A percentile compares a stretch with the other conserved stretches of the same genome.
Evolutionary conservation across 2,797 vertebrate genomes (phyloP).

Genomic region (Coracias cyanogaster): DNA sequence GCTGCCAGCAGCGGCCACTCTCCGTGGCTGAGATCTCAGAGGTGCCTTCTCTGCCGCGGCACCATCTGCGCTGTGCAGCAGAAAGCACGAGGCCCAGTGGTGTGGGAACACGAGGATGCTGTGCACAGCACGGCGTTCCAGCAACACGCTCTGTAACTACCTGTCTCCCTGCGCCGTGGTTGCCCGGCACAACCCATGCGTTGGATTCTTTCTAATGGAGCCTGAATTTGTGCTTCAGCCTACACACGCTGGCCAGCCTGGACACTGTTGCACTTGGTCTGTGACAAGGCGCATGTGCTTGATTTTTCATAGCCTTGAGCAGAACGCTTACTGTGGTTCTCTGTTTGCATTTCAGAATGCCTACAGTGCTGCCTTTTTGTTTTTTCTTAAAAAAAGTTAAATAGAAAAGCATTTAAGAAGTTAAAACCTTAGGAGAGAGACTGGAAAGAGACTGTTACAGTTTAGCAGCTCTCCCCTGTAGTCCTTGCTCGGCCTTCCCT

Average conservation of each 20-base stretch:
- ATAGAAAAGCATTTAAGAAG: neutral
- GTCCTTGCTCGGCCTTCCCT: neutral
- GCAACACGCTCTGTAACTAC: neutral
- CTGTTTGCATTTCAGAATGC: neutral
- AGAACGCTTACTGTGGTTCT: neutral
- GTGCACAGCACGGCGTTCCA: accelerated
- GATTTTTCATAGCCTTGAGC: neutral
- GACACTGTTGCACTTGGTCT: neutral
- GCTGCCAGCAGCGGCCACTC: neutral
- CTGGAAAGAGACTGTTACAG: neutral
- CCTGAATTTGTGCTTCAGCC: no score
- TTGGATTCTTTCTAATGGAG: no score
- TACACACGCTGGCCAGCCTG: neutral
- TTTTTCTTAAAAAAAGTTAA: neutral
- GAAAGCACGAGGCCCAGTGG: neutral
- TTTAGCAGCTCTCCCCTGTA: neutral
- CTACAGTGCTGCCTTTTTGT: neutral
- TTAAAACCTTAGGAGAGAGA: neutral
- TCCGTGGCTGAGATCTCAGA: neutral
- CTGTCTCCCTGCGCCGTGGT: neutral
- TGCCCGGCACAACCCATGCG: neutral
- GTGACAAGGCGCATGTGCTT: neutral
- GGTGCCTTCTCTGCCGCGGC: neutral
- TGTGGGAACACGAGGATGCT: neutral
- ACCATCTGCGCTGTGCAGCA: neutral